Evolutionary conservation across 2,888 invertebrate genomes (phyloP).

Genomic region (Sipha maydis): DNA sequence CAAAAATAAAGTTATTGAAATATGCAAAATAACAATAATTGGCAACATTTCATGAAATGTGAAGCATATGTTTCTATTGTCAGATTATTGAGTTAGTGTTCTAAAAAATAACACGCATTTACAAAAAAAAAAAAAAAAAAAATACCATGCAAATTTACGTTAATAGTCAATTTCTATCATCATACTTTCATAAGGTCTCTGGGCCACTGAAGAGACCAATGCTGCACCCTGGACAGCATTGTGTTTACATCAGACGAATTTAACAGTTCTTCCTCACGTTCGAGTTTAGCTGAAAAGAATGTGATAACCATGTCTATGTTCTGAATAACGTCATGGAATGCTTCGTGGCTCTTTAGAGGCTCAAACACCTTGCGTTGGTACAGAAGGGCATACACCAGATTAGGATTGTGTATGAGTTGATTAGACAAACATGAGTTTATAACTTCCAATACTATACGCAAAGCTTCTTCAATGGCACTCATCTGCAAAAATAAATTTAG

Average conservation of each 20-base stretch:
- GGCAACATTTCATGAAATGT: no score
- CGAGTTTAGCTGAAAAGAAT: constrained; percentile 76
- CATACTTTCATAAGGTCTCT: constrained; percentile 89
- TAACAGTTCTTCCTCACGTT: constrained; percentile 70
- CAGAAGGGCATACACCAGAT: constrained; percentile 93
- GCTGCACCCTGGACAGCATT: constrained; percentile 87
- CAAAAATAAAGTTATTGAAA: no score
- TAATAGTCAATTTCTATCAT: no score
- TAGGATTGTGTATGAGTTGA: constrained; percentile 86
- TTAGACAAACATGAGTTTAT: constrained; percentile 93
- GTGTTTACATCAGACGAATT: constrained; percentile 80
- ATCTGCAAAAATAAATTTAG: constrained; percentile 80
- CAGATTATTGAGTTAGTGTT: no score
- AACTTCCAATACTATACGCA: constrained; percentile 96
- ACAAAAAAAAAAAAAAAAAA: no score
- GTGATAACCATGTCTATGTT: constrained; percentile 90
- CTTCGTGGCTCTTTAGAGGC: constrained; percentile 84
- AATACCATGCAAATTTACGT: no score
- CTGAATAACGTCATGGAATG: constrained; percentile 92
- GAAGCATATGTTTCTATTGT: no score
- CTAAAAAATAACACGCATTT: no score
- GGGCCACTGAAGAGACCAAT: constrained; percentile 93
- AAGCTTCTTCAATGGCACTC: constrained; percentile 92
- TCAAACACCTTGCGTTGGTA: constrained; percentile 93
- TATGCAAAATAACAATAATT: no score